Conservation (phyloP, 2,888 invertebrate species). For the Gnatocerus cornutus region DNA sequence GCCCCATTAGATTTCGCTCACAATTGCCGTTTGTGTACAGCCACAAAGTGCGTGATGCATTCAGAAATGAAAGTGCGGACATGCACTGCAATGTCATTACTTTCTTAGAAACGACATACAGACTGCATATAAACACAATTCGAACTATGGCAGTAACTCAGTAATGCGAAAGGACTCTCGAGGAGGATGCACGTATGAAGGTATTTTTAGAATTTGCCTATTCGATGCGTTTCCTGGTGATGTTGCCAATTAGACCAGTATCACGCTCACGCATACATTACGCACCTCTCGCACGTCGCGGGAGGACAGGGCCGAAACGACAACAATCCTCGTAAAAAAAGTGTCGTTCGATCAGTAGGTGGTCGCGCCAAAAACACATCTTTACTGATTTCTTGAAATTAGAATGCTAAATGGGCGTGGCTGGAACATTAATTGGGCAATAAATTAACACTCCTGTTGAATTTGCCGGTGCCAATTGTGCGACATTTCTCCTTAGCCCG, state of each 20-base stretch:
- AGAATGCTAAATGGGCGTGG: no score
- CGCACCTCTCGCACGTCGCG: conserved; percentile 41
- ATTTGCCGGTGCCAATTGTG: background rate
- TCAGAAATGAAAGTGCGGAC: conserved; percentile 49
- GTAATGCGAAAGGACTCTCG: conserved; percentile 51
- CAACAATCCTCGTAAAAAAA: no score
- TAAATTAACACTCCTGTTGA: no score
- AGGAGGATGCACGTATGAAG: conserved; percentile 53
- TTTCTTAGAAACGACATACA: conserved; percentile 48
- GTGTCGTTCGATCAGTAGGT: no score
- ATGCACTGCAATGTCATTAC: conserved; percentile 50
- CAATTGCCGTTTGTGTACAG: conserved; percentile 9
- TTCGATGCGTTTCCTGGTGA: conserved; percentile 60
- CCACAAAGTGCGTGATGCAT: conserved; percentile 40
- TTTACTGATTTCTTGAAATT: no score
- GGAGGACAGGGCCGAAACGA: conserved; percentile 1
- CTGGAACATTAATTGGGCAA: no score
- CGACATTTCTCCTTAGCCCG: conserved; percentile 2
- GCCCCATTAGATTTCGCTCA: conserved; percentile 26
- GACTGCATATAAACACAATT: conserved; percentile 48
- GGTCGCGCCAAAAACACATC: no score
- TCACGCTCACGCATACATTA: conserved; percentile 62
- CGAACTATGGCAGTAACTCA: conserved; percentile 56
- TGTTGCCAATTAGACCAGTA: conserved; percentile 66
- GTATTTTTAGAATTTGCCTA: conserved; percentile 54